A percentile compares a stretch with the other conserved stretches of the same genome.
phyloP scores from a whole-genome alignment of 2,113 vertebrate species.

The Ceyx margarethae region DNA sequence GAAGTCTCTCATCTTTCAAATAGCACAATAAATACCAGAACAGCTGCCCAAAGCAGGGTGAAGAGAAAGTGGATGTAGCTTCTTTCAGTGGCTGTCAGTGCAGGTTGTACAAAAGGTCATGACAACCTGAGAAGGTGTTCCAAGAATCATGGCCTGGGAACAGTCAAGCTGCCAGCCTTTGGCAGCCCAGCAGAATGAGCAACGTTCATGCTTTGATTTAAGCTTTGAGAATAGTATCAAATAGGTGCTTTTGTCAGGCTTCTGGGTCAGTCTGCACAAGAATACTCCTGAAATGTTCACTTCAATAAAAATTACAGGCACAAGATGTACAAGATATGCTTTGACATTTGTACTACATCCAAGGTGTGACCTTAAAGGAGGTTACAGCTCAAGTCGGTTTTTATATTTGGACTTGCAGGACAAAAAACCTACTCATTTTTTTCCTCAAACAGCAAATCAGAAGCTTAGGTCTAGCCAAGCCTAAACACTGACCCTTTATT shows the following conservation, averaged over 20 bases:
- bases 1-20: neutral
- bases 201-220: neutral
- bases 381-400: neutral
- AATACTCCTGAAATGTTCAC: neutral
- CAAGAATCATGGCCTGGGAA: constrained; percentile 14
- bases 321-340: neutral
- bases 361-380: neutral
- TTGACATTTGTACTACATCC: neutral
- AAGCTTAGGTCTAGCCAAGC: neutral
- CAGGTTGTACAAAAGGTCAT: constrained; percentile 11
- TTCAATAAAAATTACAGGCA: neutral
- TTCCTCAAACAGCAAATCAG: neutral
- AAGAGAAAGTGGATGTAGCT: constrained; percentile 10
- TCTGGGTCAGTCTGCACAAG: neutral
- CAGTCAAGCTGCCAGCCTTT: neutral
- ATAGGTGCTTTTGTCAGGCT: neutral
- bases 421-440: neutral
- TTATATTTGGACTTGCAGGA: neutral
- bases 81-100: neutral
- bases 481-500: neutral
- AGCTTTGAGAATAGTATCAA: neutral
- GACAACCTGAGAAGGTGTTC: constrained; percentile 15
- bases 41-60: neutral
- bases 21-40: neutral
- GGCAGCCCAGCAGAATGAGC: neutral